phyloP scores from a whole-genome alignment of 1,140 invertebrate genomes.

The Oncopeltus fasciatus region DNA sequence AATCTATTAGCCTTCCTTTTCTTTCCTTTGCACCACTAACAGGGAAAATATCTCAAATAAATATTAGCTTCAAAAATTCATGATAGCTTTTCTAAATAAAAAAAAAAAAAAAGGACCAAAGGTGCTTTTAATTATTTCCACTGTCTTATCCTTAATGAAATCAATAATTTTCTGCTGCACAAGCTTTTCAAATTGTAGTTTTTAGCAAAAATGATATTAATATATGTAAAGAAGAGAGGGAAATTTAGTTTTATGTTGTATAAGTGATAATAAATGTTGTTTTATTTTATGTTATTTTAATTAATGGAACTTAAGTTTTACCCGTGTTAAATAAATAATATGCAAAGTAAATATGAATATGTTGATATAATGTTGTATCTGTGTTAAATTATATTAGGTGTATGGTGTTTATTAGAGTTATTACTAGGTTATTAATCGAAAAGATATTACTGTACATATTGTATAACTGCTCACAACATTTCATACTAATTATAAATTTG shows the following conservation, averaged over 20 bases:
- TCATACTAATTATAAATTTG: neutral
- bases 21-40: too few relatives aligned
- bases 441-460: neutral
- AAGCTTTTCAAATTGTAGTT: neutral
- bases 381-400: constrained; percentile 19
- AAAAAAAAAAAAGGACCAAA: neutral
- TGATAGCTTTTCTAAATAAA: neutral
- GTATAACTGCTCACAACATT: neutral
- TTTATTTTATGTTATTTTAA: constrained; percentile 13
- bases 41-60: neutral
- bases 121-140: constrained; percentile 4
- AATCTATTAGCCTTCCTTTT: too few relatives aligned
- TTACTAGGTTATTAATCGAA: neutral
- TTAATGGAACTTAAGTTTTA: constrained; percentile 17
- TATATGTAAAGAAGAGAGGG: neutral
- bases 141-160: neutral
- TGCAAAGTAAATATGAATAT: constrained; percentile 9
- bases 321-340: constrained; percentile 12
- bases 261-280: neutral
- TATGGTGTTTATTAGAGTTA: constrained; percentile 15
- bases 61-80: neutral
- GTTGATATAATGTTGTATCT: constrained; percentile 16
- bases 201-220: neutral
- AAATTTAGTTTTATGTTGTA: neutral
- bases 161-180: constrained; percentile 1